These are phyloP conservation scores for Pegea sp. DNA, from an alignment of 23 tunicate genomes.

Conservation along the genomic window DNA sequence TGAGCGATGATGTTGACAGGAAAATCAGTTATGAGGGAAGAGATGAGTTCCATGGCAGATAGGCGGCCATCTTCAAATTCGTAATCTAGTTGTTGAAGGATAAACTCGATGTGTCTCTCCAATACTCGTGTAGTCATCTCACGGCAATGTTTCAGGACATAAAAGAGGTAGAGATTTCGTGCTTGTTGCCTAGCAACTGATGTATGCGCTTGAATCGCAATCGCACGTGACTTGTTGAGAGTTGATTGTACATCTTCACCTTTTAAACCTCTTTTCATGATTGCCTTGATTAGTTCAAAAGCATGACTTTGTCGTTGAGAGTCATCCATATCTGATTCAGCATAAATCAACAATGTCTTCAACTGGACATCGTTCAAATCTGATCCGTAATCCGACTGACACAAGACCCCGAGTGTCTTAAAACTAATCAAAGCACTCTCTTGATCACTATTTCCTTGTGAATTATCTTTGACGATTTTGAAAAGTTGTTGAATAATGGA, in stretches of 20 bases:
- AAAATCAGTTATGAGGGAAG: constrained; percentile 15
- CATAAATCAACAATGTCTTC: constrained; percentile 44
- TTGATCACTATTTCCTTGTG: constrained; percentile 37
- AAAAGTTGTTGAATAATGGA: constrained; percentile 20
- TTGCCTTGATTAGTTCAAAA: constrained; percentile 39
- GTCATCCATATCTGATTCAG: constrained; percentile 60
- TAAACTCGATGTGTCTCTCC: constrained; percentile 18
- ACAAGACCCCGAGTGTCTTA: constrained; percentile 45
- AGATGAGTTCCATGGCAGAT: constrained; percentile 41
- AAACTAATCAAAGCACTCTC: constrained; percentile 33
- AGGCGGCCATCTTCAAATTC: constrained; percentile 60
- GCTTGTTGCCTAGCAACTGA: constrained; percentile 23
- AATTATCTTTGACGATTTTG: constrained; percentile 26
- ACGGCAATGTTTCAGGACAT: constrained; percentile 14
- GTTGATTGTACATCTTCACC: constrained; percentile 21
- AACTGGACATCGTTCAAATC: constrained; percentile 29
- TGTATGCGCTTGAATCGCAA: constrained; percentile 47
- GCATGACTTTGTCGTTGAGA: constrained; percentile 44
- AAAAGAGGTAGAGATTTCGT: constrained; percentile 29
- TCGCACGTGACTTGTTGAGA: constrained; percentile 26
- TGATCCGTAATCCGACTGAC: constrained; percentile 27
- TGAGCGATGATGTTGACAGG: constrained; percentile 10
- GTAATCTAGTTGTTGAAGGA: constrained; percentile 36
- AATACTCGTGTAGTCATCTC: constrained; percentile 16
- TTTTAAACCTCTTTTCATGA: constrained; percentile 35